Evolutionary conservation across 2,888 invertebrate species (phyloP).

Genomic region (Tillus elongatus): DNA sequence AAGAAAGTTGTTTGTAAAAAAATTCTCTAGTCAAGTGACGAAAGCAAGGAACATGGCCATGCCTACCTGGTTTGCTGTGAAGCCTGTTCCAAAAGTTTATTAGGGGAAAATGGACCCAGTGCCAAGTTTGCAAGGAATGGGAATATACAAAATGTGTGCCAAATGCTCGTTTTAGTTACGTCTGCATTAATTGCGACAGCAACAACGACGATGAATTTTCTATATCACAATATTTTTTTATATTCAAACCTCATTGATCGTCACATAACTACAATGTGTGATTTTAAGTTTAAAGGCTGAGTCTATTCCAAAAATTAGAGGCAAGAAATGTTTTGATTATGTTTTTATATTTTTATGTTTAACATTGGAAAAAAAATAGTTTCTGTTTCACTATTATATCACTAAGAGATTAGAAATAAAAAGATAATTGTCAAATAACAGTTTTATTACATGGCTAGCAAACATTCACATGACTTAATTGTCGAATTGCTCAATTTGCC

Average conservation of each 20-base stretch:
- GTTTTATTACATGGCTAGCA: slow-evolving; percentile 1
- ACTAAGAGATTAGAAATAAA: slow-evolving; percentile 3
- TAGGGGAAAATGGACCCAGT: slow-evolving; percentile 23
- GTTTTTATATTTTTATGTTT: slow-evolving; percentile 7
- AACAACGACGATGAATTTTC: slow-evolving; percentile 10
- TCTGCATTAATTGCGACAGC: slow-evolving; percentile 13
- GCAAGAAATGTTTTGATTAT: background rate
- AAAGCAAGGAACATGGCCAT: slow-evolving; percentile 22
- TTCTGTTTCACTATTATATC: background rate
- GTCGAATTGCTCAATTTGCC: slow-evolving; percentile 9
- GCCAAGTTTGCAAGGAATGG: slow-evolving; percentile 18
- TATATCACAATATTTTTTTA: too few relatives aligned
- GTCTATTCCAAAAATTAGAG: too few relatives aligned
- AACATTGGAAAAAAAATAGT: slow-evolving; percentile 1
- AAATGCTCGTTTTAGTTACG: slow-evolving; percentile 15
- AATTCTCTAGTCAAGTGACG: slow-evolving; percentile 22
- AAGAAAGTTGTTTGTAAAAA: too few relatives aligned
- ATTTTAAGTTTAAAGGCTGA: slow-evolving; percentile 6
- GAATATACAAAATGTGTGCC: background rate
- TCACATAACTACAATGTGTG: too few relatives aligned
- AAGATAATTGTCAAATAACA: slow-evolving; percentile 1
- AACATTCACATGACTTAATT: background rate
- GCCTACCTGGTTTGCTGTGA: slow-evolving; percentile 24
- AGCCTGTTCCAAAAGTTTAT: slow-evolving; percentile 23
- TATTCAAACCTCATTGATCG: too few relatives aligned